Evolutionary conservation across 1,140 invertebrate species (phyloP), one percentile per base, ranked within the genome.

Genomic region (Chlorops oryzae): DNA sequence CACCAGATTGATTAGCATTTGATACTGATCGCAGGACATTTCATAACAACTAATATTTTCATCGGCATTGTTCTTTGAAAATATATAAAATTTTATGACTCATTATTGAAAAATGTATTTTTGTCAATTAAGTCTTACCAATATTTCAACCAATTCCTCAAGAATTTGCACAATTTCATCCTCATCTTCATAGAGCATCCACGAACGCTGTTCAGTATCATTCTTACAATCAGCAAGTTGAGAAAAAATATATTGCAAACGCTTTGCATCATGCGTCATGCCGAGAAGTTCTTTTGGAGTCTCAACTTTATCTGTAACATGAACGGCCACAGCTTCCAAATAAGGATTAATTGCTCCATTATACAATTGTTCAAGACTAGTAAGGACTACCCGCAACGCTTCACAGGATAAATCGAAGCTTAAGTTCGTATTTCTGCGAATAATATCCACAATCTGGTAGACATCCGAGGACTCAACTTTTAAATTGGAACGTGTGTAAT

Each of bases 151-250:
- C 13, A 95, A 75, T 67, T 94, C 88, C 42, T 85, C 80, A 7
- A 95, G 78, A 63, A 90, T 86, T 53, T 87, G 84, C 34, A 83
- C 81, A 63, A 96, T 95, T 49, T 86, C 83, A 45, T 80, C 79
- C 59, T 94, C 90, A 73, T 96, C 92, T 73, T 95, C 91, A 73
- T 95, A 87, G 4, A 96, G 74, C 62, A 90, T 88, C 92, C 92
- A 96, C 56, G 87, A 91, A 57, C 92, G 77, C 61, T 96, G 92
- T 65, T 96, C 91, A 1, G 90, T 89, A 64, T 96, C 92, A 70
- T 94, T 90, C 57, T 92, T 92, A 56, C 89, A 91, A 39, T 83
- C 86, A 10, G 86, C 87, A 44, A 96, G 73, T 58, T 91, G 83
- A 25, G 79, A 80, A 52, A 95, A 86, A 45, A 92, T 84, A 38